A percentile compares a stretch with the other conserved stretches of the same genome.
These are phyloP conservation scores for Dasyurus viverrinus DNA, from an alignment of 2,113 vertebrate species.

Conservation along the genomic window DNA sequence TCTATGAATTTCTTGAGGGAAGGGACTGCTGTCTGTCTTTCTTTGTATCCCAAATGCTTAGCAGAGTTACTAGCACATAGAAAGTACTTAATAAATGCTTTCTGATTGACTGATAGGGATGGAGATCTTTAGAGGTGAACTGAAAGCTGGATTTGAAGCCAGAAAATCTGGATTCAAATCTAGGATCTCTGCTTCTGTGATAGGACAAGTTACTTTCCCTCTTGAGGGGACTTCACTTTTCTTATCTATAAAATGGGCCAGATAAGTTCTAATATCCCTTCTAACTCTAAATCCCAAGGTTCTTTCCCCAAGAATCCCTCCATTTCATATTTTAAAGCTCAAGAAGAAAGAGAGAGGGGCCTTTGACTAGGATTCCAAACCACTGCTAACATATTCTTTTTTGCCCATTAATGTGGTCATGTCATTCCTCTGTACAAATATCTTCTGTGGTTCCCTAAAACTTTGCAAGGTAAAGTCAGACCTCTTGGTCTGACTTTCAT, in stretches of 20 bases:
- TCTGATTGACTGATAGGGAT: not conserved
- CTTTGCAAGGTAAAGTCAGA: not conserved
- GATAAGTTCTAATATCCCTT: not conserved
- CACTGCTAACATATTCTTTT: not conserved
- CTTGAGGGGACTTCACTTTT: not conserved
- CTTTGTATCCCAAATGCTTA: not conserved
- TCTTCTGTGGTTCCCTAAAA: not conserved
- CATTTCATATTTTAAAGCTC: not conserved
- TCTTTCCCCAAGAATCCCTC: not conserved
- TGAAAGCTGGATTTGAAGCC: not conserved
- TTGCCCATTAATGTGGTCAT: not conserved
- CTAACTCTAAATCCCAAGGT: not conserved
- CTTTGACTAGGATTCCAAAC: not conserved
- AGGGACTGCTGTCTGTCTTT: not conserved
- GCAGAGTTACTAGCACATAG: not conserved
- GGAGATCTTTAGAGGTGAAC: not conserved
- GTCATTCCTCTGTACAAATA: not conserved
- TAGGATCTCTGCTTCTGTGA: not conserved
- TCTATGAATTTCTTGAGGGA: not conserved
- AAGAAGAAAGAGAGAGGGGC: not conserved
- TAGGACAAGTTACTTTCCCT: not conserved
- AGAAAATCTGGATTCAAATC: not conserved
- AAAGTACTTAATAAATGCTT: not conserved
- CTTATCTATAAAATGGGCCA: not conserved
- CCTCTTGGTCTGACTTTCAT: not conserved